Evolutionary conservation across 1,140 invertebrate species (phyloP).

Genomic region (Leptestheria dahalacensis): DNA sequence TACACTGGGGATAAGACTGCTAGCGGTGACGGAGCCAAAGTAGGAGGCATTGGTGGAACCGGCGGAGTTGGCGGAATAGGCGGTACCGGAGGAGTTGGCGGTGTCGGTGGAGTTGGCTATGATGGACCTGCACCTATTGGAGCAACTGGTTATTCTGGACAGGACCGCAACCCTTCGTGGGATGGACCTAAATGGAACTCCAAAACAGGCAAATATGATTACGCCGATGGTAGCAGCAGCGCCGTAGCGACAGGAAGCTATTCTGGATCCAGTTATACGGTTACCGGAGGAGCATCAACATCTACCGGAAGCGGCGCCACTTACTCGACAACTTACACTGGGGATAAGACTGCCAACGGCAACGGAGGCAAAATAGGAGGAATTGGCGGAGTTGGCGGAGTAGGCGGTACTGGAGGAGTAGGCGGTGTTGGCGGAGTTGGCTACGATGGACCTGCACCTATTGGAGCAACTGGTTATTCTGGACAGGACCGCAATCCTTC

Average conservation of each 20-base stretch:
- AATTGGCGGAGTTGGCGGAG: background rate
- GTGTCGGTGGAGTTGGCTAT: constrained; percentile 15
- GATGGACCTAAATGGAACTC: constrained; percentile 17
- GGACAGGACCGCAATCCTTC: background rate
- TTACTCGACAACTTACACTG: too few relatives aligned
- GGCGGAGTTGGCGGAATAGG: constrained; percentile 9
- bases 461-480: background rate
- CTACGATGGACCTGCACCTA: background rate
- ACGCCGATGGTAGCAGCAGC: background rate
- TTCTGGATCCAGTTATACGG: background rate
- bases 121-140: constrained; percentile 8
- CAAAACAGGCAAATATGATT: constrained; percentile 13
- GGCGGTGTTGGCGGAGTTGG: constrained; percentile 1
- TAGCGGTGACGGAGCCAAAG: too few relatives aligned
- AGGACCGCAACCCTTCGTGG: background rate
- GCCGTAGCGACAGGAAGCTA: background rate
- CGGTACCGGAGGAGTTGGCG: constrained; percentile 14
- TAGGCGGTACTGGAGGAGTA: constrained; percentile 16
- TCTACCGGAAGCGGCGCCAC: too few relatives aligned
- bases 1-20: too few relatives aligned
- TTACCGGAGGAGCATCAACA: background rate
- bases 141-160: constrained; percentile 13
- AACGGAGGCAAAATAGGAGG: constrained; percentile 3
- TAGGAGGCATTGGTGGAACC: constrained; percentile 5
- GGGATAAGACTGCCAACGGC: too few relatives aligned